phyloP scores from a whole-genome alignment of 64 coral and sea anemone genomes.

The Catalaphyllia jardinei region DNA sequence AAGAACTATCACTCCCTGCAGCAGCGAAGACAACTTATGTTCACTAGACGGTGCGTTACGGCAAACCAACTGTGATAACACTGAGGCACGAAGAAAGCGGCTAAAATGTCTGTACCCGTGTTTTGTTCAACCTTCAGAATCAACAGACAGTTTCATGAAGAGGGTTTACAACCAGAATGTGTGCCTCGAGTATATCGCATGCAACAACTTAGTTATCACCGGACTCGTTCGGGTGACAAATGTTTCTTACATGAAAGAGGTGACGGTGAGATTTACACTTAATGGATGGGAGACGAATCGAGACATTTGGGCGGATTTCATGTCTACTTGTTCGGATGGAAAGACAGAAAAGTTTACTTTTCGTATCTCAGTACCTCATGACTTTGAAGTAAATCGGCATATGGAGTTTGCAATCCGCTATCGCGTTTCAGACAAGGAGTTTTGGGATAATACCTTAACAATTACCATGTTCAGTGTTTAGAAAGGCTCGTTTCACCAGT shows the following conservation, averaged over 20 bases:
- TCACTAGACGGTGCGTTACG: background rate
- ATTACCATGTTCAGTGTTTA: constrained; percentile 62
- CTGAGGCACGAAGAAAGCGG: background rate
- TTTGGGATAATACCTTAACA: constrained; percentile 67
- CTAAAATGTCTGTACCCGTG: background rate
- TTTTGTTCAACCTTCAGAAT: constrained; percentile 24
- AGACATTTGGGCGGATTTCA: constrained; percentile 66
- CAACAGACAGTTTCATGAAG: constrained; percentile 32
- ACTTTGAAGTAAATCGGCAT: constrained; percentile 35
- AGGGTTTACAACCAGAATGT: constrained; percentile 64
- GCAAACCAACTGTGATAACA: background rate
- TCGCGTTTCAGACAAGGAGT: constrained; percentile 37
- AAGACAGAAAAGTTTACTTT: constrained; percentile 68
- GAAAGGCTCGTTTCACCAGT: background rate
- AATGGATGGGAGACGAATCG: constrained; percentile 44
- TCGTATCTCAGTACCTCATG: constrained; percentile 35
- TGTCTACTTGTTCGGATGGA: constrained; percentile 52
- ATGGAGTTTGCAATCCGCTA: constrained; percentile 70
- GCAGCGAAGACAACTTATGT: constrained; percentile 52
- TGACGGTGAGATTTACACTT: constrained; percentile 47
- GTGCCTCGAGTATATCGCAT: constrained; percentile 57
- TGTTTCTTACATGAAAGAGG: constrained; percentile 55
- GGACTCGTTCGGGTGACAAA: constrained; percentile 68
- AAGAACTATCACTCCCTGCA: constrained; percentile 68
- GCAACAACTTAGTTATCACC: constrained; percentile 45